Evolutionary conservation across 2,113 vertebrate species (phyloP), one percentile per base, ranked within the genome.

Genomic region (Aldabrachelys gigantea): DNA sequence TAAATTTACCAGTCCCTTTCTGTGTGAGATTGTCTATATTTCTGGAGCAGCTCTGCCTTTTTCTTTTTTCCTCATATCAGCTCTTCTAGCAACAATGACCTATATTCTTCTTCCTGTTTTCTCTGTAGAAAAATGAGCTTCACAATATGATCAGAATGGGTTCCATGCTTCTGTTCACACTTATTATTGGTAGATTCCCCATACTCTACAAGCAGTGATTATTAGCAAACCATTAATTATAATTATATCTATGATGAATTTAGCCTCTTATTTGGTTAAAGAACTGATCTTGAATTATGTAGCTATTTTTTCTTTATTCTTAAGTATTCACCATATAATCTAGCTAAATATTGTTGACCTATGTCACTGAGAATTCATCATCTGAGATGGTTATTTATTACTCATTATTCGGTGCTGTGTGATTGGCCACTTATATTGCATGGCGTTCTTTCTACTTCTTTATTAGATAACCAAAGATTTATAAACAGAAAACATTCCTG

Each of bases 11-110:
- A 82, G 56, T 10, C 35, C 69, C 96, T 82, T 89, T 72, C 35
- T 50, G 80, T 65, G 35, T 62, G 2, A 94, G 92, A 96, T 79
- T 2, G 1, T 89, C 96, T 53, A 47, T 82, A 62, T 89, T 95
- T 96, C 87, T 92, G 49, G 84, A 95, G 96, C 88, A 41, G 10
- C 72, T 95, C 14, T 24, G 82, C 56, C 44, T n/a, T 93, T 88
- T 88, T 53, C 1, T 53, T 21, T 53, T 8, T 21, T 21, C 19
- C 53, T 89, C 92, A 57, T 88, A 95, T 92, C 88, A 93, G 62
- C 49, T 62, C 72, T 91, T 49, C 85, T 84, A 91, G 87, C 87
- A 80, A 49, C 78, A 41, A 16, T 93, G 94, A 87, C 78, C 91
- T 96, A 78, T 90, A 85, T 84, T 92, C 31, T 19, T 0, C 85